phyloP scores from a whole-genome alignment of 2,113 vertebrate species.

The Sapajus apella region DNA sequence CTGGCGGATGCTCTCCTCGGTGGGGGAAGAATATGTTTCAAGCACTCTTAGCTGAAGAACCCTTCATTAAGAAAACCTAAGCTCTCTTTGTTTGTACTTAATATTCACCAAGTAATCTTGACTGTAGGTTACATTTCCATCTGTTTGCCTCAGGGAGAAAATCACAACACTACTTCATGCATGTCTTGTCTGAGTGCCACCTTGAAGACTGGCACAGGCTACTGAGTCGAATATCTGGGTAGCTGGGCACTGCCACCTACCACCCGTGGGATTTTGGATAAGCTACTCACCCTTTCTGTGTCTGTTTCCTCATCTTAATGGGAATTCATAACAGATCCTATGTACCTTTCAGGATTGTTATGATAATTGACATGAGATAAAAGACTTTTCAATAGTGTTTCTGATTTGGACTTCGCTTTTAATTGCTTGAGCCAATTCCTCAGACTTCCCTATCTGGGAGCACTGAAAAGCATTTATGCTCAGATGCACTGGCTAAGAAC shows the following conservation, averaged over 20 bases:
- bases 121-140: constrained; percentile 61
- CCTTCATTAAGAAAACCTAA: constrained; percentile 73
- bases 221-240: neutral
- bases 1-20: neutral
- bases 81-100: constrained; percentile 73
- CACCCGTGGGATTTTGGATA: neutral
- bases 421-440: neutral
- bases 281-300: neutral
- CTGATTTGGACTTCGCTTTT: neutral
- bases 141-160: constrained; percentile 64
- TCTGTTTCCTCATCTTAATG: neutral
- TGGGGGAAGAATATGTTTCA: constrained; percentile 48
- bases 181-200: neutral
- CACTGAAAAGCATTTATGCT: neutral
- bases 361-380: neutral
- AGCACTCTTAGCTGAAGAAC: constrained; percentile 76
- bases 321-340: neutral
- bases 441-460: neutral
- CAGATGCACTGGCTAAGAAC: neutral
- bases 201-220: neutral
- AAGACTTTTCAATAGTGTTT: neutral
- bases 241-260: neutral
- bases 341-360: neutral
- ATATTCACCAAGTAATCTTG: constrained; percentile 71
- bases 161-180: constrained; percentile 3